Conservation (phyloP, 1,140 invertebrate species). For the Caenorhabditis brenneri region DNA sequence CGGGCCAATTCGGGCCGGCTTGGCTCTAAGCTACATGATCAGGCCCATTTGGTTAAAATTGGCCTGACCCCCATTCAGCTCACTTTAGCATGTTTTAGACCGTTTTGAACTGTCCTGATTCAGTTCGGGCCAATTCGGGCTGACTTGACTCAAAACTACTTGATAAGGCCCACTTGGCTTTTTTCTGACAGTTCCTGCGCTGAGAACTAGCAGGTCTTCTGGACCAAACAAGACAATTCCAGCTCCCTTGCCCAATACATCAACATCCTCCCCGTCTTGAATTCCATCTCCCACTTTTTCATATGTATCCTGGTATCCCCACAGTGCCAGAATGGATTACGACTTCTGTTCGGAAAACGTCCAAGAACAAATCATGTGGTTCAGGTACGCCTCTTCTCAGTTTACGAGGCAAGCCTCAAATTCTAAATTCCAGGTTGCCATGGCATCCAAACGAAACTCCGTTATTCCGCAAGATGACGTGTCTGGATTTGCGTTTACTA, state of each 20-base stretch:
- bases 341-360: background rate
- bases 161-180: no score
- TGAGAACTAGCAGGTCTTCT: background rate
- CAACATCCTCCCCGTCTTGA: background rate
- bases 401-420: background rate
- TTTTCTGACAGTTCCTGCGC: background rate
- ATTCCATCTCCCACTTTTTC: background rate
- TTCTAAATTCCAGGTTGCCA: background rate
- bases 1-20: no score
- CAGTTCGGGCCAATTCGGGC: no score
- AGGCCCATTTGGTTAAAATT: no score
- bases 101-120: no score
- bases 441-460: no score
- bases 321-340: background rate
- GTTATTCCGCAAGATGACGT: background rate
- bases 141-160: no score
- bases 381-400: background rate
- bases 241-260: background rate
- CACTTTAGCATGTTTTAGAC: no score
- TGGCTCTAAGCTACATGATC: no score
- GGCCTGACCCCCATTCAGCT: no score
- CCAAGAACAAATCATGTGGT: background rate
- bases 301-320: background rate
- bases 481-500: background rate
- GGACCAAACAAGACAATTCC: no score